Conservation (phyloP, 1,140 invertebrate species). For the Drosophila pandora region DNA sequence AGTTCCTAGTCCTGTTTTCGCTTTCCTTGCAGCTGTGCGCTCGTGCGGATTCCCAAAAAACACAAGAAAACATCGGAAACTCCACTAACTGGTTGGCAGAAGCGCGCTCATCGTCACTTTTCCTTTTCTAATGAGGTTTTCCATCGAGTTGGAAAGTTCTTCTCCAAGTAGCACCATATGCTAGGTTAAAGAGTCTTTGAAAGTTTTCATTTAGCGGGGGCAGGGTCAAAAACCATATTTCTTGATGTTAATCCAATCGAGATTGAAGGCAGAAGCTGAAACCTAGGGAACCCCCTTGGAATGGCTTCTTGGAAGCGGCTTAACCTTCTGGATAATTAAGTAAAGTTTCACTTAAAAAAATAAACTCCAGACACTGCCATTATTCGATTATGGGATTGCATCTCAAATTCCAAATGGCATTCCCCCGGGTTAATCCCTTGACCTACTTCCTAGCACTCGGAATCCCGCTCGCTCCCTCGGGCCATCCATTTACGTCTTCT, state of each 20-base stretch:
- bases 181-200: too few species aligned
- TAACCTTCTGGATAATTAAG: neutral
- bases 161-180: too few species aligned
- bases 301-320: conserved; percentile 7
- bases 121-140: conserved; percentile 53
- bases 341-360: neutral
- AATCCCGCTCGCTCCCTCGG: conserved; percentile 32
- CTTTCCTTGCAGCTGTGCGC: conserved; percentile 56
- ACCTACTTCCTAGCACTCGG: conserved; percentile 22
- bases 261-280: conserved; percentile 10
- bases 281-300: conserved; percentile 24
- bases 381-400: neutral
- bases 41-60: conserved; percentile 21
- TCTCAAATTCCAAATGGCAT: neutral
- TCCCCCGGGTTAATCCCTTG: conserved; percentile 36
- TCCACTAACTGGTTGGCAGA: conserved; percentile 46
- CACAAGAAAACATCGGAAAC: conserved; percentile 26
- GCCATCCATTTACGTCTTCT: conserved; percentile 8
- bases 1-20: conserved; percentile 69
- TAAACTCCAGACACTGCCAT: neutral
- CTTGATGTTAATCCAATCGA: conserved; percentile 17
- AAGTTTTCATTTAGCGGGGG: too few species aligned
- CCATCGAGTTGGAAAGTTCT: conserved; percentile 79
- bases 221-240: neutral
- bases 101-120: conserved; percentile 51